Evolutionary conservation across 2,797 vertebrate genomes (phyloP).

Genomic region (Hoplostethus mediterraneus): DNA sequence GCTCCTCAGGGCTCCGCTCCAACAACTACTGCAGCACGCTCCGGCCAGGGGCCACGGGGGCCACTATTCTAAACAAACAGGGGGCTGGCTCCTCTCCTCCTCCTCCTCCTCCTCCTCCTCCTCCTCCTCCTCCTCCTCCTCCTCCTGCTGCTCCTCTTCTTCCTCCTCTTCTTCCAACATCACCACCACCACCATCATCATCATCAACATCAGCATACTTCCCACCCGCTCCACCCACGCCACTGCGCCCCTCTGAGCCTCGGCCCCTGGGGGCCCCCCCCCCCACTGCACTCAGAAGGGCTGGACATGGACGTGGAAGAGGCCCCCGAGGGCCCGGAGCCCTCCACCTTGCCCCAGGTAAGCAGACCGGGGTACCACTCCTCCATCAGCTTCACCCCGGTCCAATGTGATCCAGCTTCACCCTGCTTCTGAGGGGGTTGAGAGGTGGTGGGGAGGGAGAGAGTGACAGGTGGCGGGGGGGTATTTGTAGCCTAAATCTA

Average conservation of each 20-base stretch:
- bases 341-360: constrained; percentile 85
- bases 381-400: constrained; percentile 13
- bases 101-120: too few relatives aligned
- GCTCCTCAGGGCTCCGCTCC: constrained; percentile 93
- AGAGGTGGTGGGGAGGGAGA: constrained; percentile 41
- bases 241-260: constrained; percentile 81
- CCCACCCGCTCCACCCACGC: constrained; percentile 73
- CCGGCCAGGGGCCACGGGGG: constrained; percentile 86
- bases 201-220: constrained; percentile 68
- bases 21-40: constrained; percentile 80
- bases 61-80: constrained; percentile 83
- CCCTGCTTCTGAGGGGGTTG: constrained; percentile 50
- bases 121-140: constrained; percentile 43
- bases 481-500: constrained; percentile 1
- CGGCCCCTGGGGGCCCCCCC: constrained; percentile 81
- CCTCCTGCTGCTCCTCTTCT: neutral
- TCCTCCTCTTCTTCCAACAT: neutral
- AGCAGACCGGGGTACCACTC: constrained; percentile 73
- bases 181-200: constrained; percentile 23
- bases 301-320: constrained; percentile 78
- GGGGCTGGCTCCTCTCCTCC: constrained; percentile 80
- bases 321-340: constrained; percentile 68
- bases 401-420: constrained; percentile 54
- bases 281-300: constrained; percentile 66
- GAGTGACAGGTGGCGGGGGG: constrained; percentile 17